phyloP scores from a whole-genome alignment of 2,888 invertebrate genomes.

The Microplitis deprimator region DNA sequence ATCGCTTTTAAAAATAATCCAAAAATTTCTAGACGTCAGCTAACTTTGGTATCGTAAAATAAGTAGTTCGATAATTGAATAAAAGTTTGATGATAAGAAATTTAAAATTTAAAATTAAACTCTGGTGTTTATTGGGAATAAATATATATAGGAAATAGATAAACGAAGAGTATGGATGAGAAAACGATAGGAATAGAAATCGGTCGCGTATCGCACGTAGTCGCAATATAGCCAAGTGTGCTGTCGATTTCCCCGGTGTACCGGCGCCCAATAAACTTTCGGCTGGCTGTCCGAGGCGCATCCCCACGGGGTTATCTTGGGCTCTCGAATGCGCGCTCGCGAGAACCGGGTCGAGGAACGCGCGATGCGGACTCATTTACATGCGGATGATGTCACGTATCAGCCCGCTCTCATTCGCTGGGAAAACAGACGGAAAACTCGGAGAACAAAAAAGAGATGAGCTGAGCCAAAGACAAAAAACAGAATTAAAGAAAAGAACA shows the following conservation, averaged over 20 bases:
- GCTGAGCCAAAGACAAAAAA: too few species aligned
- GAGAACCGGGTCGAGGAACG: slow-evolving; percentile 34
- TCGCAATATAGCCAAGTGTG: background rate
- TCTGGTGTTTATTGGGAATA: too few species aligned
- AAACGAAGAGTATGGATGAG: too few species aligned
- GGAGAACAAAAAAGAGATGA: background rate
- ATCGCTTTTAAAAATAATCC: too few species aligned
- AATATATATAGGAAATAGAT: background rate
- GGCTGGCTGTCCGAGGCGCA: slow-evolving; percentile 39
- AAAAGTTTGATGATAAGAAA: too few species aligned
- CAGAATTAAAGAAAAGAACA: too few species aligned
- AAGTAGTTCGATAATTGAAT: too few species aligned
- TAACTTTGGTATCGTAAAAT: too few species aligned
- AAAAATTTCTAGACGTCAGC: too few species aligned
- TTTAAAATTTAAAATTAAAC: too few species aligned
- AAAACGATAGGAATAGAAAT: too few species aligned
- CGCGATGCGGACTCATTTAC: slow-evolving; percentile 42
- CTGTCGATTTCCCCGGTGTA: slow-evolving; percentile 53
- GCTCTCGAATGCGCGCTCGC: slow-evolving; percentile 9
- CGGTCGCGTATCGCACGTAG: too few species aligned
- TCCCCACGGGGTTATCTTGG: slow-evolving; percentile 22
- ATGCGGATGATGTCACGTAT: slow-evolving; percentile 44
- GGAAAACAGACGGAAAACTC: slow-evolving; percentile 34
- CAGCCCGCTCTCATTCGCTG: slow-evolving; percentile 28
- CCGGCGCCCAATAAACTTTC: slow-evolving; percentile 51